phyloP scores from a whole-genome alignment of 2,113 vertebrate genomes.

The Neolamprologus kungweensis region DNA sequence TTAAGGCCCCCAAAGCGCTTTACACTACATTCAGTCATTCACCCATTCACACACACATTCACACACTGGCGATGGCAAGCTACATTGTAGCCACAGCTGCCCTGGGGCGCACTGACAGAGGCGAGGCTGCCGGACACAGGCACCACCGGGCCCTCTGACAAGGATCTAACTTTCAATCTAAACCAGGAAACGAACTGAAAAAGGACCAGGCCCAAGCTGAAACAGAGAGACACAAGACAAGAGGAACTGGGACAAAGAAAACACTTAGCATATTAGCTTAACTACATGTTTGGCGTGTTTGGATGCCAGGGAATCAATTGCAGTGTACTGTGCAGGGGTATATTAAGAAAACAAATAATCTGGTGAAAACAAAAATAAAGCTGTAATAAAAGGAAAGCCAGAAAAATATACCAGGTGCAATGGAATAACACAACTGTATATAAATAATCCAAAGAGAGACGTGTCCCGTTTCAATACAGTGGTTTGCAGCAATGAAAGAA shows the following conservation, averaged over 20 bases:
- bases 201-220: neutral
- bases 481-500: neutral
- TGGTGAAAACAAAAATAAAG: neutral
- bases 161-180: neutral
- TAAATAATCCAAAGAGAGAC: neutral
- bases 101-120: no score
- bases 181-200: neutral
- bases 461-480: neutral
- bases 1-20: no score
- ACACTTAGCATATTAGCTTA: neutral
- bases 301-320: neutral
- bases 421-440: neutral
- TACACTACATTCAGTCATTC: no score
- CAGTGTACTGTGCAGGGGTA: neutral
- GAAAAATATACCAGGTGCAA: neutral
- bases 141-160: neutral
- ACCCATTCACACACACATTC: no score
- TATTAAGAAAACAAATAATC: neutral
- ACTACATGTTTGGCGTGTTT: neutral
- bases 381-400: neutral
- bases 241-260: neutral
- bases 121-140: no score
- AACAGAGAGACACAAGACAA: neutral
- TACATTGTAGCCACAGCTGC: no score
- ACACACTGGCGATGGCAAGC: no score